phyloP scores from a whole-genome alignment of 2,888 invertebrate species.

The Furcula furcula region DNA sequence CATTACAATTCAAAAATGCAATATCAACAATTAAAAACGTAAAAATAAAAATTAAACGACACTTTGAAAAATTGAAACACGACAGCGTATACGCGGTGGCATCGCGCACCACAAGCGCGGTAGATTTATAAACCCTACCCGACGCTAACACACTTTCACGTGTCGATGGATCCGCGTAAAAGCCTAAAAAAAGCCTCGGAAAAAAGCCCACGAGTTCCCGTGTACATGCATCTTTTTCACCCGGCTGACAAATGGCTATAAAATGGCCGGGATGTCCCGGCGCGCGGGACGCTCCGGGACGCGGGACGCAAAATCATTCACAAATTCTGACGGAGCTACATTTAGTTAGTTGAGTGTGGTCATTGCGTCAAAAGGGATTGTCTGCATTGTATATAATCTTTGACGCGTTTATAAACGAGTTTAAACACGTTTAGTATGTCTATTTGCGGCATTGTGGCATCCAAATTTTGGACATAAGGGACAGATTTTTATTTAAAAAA shows the following conservation, averaged over 20 bases:
- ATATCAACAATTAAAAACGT: background rate
- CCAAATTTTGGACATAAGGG: no score
- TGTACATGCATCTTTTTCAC: conserved; percentile 77
- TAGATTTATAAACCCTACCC: conserved; percentile 72
- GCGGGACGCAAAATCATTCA: conserved; percentile 75
- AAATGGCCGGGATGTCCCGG: conserved; percentile 61
- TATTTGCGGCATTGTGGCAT: no score
- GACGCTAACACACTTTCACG: conserved; percentile 79
- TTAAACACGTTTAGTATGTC: no score
- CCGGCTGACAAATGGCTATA: conserved; percentile 78
- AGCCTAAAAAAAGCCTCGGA: conserved; percentile 71
- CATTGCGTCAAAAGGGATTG: background rate
- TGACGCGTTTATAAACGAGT: no score
- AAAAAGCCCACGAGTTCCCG: conserved; percentile 46
- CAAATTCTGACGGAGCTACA: conserved; percentile 69
- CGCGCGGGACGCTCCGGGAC: conserved; percentile 49
- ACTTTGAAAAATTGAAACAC: conserved; percentile 43
- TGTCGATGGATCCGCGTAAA: conserved; percentile 79
- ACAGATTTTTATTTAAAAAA: no score
- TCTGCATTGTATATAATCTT: no score
- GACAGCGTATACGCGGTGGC: conserved; percentile 35
- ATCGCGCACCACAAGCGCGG: conserved; percentile 16
- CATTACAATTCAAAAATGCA: no score
- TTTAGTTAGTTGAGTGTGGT: conserved; percentile 40
- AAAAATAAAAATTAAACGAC: conserved; percentile 13